phyloP scores from a whole-genome alignment of 2,888 invertebrate species.

The Agapetus fuscipes region DNA sequence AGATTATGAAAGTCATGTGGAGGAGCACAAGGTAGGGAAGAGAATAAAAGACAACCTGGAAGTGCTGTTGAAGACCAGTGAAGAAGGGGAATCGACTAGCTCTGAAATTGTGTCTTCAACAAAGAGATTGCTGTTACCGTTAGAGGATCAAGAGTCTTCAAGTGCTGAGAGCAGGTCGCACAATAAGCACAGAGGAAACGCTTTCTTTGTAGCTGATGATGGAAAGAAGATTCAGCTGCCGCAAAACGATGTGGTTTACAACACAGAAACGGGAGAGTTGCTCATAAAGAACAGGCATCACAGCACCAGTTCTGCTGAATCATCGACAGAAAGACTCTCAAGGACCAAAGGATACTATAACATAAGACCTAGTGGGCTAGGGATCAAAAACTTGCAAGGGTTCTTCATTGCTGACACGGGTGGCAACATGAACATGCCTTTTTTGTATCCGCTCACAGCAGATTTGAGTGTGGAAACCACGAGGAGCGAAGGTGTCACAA shows the following conservation, averaged over 20 bases:
- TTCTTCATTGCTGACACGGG: conserved; percentile 15
- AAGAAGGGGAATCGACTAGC: no score
- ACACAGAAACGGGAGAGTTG: conserved; percentile 16
- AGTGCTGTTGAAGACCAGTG: no score
- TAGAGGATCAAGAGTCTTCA: conserved; percentile 7
- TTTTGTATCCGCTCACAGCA: conserved; percentile 10
- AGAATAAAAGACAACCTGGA: no score
- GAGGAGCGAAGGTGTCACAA: conserved; percentile 7
- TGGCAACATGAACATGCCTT: conserved; percentile 7
- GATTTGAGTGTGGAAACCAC: conserved; percentile 8
- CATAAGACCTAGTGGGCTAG: conserved; percentile 6
- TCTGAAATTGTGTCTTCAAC: no score
- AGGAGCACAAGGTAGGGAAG: no score
- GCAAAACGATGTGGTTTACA: conserved; percentile 18
- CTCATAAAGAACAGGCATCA: conserved; percentile 13
- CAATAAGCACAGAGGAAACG: conserved; percentile 13
- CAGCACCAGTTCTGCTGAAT: conserved; percentile 1
- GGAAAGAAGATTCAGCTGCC: conserved; percentile 15
- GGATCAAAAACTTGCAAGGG: conserved; percentile 15
- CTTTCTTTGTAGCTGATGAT: conserved; percentile 17
- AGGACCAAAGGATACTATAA: conserved; percentile 1
- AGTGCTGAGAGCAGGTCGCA: conserved; percentile 7
- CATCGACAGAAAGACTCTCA: not conserved
- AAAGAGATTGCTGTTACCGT: conserved; percentile 8
- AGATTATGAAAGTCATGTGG: no score